Evolutionary conservation across 2,113 vertebrate genomes (phyloP), one percentile per base, ranked within the genome.

Genomic region (Cyrtonyx montezumae): DNA sequence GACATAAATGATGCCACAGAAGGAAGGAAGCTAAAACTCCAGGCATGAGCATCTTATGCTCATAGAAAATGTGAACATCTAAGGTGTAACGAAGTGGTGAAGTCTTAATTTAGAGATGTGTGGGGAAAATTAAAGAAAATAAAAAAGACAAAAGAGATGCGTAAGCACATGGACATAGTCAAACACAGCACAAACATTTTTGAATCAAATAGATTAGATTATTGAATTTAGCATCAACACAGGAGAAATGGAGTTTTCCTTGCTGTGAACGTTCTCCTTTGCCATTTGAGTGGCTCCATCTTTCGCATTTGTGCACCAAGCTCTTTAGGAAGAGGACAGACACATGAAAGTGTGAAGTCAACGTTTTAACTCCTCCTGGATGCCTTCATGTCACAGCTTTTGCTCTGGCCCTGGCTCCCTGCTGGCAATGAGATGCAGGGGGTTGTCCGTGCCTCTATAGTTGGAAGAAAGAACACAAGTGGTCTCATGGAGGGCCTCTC

Each of bases 1-100:
- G 26, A 74, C 55, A 84, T 37, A 84, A 91, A 87, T 76, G 19
- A 91, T 69, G 23, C 28, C 62, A 81, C 16, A 56, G 22, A 55
- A 89, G 21, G 70, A 88, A 94, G 48, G 55, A 93, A 88, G 49
- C 30, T 69, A 76, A 76, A 93, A 89, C 92, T 86, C 66, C 36
- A 82, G 67, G 16, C 5, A 4, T 25, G 75, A 82, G 32, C 4
- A 73, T 69, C 43, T 74, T 56, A 79, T 17, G 23, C 61, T 87
- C 25, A 12, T 12, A 49, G 32, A 53, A 79, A 93, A 48, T 2
- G 2, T 66, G 67, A 89, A 53, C n/a, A 76, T 30, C 18, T 48
- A 67, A 88, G 32, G 18, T 81, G 40, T 13, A 79, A 21, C 11
- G 34, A 87, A 82, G 32, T 49, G 63, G 8, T 79, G 37, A 73